phyloP scores from a whole-genome alignment of 2,797 vertebrate genomes.

The Holocentrus rufus region DNA sequence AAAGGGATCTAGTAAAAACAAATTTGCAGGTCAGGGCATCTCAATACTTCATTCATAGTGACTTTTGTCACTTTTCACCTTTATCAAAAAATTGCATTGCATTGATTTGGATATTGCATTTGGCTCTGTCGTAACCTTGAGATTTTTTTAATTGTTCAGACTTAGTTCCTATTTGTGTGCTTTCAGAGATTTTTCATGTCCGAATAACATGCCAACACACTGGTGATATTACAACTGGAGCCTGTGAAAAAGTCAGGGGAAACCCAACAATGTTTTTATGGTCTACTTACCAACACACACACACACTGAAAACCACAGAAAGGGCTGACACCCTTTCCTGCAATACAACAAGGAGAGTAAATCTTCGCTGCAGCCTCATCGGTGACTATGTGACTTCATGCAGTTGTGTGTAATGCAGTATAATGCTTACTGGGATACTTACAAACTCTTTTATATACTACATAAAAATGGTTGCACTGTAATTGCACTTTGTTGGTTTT shows the following conservation, averaged over 20 bases:
- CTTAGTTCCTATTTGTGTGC: neutral
- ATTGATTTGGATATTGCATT: too few relatives aligned
- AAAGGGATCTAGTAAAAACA: too few relatives aligned
- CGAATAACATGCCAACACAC: slow-evolving; percentile 9
- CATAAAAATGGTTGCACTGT: neutral
- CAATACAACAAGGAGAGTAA: neutral
- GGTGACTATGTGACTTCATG: too few relatives aligned
- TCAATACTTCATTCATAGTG: too few relatives aligned
- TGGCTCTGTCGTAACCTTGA: too few relatives aligned
- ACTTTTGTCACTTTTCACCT: too few relatives aligned
- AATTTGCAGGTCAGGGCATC: too few relatives aligned
- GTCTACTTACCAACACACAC: slow-evolving; percentile 40
- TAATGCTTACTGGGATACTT: neutral
- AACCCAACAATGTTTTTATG: slow-evolving; percentile 8
- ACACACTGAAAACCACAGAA: slow-evolving; percentile 36
- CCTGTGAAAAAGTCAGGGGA: neutral
- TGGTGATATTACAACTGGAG: neutral
- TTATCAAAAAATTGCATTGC: too few relatives aligned
- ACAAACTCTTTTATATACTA: too few relatives aligned
- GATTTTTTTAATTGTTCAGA: too few relatives aligned
- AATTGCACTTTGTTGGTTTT: neutral
- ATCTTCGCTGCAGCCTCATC: slow-evolving; percentile 15
- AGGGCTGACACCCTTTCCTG: slow-evolving; percentile 58
- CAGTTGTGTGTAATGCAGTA: neutral
- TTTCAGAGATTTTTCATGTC: neutral